Percentiles rank a stretch among this genome's conserved stretches.
These are phyloP conservation scores for Phyllotreta striolata DNA, from an alignment of 2,888 invertebrate genomes.

Conservation along the genomic window DNA sequence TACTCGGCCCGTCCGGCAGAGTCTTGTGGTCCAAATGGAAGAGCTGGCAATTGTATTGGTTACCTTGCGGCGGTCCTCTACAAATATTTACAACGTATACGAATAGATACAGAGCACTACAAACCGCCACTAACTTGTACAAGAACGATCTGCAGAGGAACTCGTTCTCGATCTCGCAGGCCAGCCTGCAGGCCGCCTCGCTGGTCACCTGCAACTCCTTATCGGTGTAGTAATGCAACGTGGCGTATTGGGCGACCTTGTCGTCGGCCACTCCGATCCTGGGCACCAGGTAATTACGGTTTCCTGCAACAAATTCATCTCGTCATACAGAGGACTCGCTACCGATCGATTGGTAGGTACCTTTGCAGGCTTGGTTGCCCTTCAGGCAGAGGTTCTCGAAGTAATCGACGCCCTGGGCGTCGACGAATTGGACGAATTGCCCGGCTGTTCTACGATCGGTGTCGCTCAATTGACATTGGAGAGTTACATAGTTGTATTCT, in stretches of 20 bases:
- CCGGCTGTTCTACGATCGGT: slow-evolving; percentile 88
- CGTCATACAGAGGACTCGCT: slow-evolving; percentile 1
- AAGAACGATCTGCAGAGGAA: slow-evolving; percentile 88
- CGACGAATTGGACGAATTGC: slow-evolving; percentile 88
- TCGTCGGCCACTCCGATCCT: slow-evolving; percentile 90
- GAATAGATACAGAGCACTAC: not conserved
- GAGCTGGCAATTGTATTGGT: slow-evolving; percentile 89
- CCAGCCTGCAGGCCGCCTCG: slow-evolving; percentile 86
- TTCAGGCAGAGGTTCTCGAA: slow-evolving; percentile 92
- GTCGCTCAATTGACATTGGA: slow-evolving; percentile 90
- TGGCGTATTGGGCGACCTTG: slow-evolving; percentile 91
- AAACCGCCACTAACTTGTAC: slow-evolving; percentile 61
- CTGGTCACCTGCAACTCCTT: slow-evolving; percentile 91
- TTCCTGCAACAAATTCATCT: slow-evolving; percentile 51
- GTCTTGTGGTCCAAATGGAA: slow-evolving; percentile 94
- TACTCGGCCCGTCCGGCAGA: slow-evolving; percentile 90
- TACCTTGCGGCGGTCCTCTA: slow-evolving; percentile 64
- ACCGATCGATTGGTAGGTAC: not conserved
- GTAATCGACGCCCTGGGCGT: slow-evolving; percentile 85
- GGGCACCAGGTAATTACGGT: slow-evolving; percentile 80
- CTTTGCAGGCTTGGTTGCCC: slow-evolving; percentile 84
- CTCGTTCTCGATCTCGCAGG: slow-evolving; percentile 92
- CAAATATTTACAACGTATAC: too few species aligned
- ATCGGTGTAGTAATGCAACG: slow-evolving; percentile 91
- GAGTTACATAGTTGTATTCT: slow-evolving; percentile 92